Conservation (phyloP, 2,113 vertebrate genomes). For the Ictalurus punctatus region DNA sequence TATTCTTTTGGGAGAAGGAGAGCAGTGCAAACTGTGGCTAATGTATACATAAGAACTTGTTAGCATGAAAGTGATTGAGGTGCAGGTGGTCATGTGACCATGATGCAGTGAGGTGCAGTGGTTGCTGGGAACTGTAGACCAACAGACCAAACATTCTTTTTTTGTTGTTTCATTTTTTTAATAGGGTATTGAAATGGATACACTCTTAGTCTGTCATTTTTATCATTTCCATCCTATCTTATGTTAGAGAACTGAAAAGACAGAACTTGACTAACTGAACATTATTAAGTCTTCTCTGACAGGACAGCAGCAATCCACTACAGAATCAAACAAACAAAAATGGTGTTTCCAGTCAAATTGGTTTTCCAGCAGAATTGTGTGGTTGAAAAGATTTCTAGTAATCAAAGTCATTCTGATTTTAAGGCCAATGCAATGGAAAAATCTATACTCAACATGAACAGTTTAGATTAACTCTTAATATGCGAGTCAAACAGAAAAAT, state of each 20-base stretch:
- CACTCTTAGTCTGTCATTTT: not conserved
- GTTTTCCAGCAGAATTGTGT: conserved; percentile 26
- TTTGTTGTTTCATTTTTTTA: not conserved
- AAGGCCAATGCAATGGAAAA: conserved; percentile 33
- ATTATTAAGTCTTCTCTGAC: not conserved
- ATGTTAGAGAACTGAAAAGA: not conserved
- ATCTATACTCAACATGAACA: conserved; percentile 42
- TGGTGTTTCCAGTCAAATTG: conserved; percentile 7
- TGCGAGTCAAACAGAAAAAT: conserved; percentile 35
- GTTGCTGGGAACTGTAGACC: too few relatives aligned
- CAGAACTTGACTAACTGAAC: not conserved
- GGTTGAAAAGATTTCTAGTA: conserved; percentile 42
- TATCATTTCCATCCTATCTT: not conserved
- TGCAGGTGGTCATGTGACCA: too few relatives aligned
- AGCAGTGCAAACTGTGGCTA: too few relatives aligned
- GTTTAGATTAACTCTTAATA: conserved; percentile 52
- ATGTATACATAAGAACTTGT: too few relatives aligned
- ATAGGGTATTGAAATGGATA: not conserved
- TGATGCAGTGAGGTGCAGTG: too few relatives aligned
- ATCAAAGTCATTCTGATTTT: conserved; percentile 42
- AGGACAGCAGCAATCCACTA: conserved; percentile 3
- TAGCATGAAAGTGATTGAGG: too few relatives aligned
- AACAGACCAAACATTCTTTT: not conserved
- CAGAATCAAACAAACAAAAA: conserved; percentile 28
- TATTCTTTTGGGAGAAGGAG: too few relatives aligned